Base-by-base conservation (phyloP, 1,140 invertebrate species). In the Octopus sinensis region DNA sequence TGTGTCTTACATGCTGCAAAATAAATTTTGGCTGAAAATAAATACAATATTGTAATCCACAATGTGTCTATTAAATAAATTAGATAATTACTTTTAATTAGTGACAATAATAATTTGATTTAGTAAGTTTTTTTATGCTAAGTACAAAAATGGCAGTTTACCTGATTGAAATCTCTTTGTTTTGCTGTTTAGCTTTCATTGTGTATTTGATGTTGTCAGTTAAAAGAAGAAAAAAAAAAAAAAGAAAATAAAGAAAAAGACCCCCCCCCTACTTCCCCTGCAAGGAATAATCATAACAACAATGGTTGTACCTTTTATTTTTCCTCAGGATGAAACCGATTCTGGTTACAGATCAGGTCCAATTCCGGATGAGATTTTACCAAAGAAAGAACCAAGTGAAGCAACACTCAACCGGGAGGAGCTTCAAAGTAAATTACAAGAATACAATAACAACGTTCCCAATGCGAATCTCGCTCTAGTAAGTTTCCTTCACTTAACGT, bases 401-500 rank as follows among this genome's bases (percentile, higher is more conserved):
- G 89, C 86, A 23, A 88, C 88, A 1, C 84, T 89, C 1, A 88
- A 89, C 79, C 78, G 86, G 76, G 89, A 90, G 79, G 90, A 91
- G 80, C 84, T 91, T 7, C 85, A 83, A 79, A 83, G 85, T 54
- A 88, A 86, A 80, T 88, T 92, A 73, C 83, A 89, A 53, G 87
- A 88, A 80, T 92, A 89, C 81, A 92, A 91, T 82, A 83, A 86
- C 53, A 80, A 86, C 54, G 86, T 90, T 56, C 89, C 88, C 23
- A 88, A 87, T 12, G 88, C 90, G 51, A 88, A 89, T 62, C 89
- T 92, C 80, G 86, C 86, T 71, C 79, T 91, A 86, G 91, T 91
- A 80, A 73, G 68, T 73, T n/a, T 6, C 5, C 68, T 13, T 73
- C 68, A 13, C 68, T 23, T 12, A 5, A 73, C 13, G 6, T 13